Base-by-base conservation (phyloP, 1,140 invertebrate genomes). In the Mizuhopecten yessoensis region DNA sequence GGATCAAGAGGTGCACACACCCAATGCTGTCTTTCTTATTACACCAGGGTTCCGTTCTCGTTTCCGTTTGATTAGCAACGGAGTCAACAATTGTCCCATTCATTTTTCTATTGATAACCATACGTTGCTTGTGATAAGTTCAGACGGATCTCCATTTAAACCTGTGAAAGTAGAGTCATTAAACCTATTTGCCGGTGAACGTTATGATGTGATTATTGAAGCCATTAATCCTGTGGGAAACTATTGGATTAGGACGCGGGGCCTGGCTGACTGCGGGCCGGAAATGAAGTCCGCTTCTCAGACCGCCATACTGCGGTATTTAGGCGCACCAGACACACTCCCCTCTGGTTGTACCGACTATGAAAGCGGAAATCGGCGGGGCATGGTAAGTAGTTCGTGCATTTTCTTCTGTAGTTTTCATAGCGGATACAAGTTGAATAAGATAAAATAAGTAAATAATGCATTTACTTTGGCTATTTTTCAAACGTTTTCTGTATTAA, bases 181-280 rank as follows among this genome's bases (percentile, higher is more conserved):
- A 15, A 92, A 88, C 39, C 89, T 93, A 17, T 93, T 91, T 88
- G 90, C 91, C 11, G 93, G 93, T 17, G 93, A 93, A 87, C 91
- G 98, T 88, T 99, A 98, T 95, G 98, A 99, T 94, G 98, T 99
- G 94, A 97, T 99, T 0, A 89, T 99, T 0, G 97, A 98, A 86
- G 98, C 98, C 34, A 97, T 98, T 95, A 97, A 98, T 92, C 95
- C 97, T 2, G 97, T 98, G 3, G 97, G 97, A 36, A 98, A 95
- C 57, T 99, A 99, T 95, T 99, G 98, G 98, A 98, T 99, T 57
- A 97, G 98, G 36, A 98, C 98, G 93, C 98, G 86, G 34, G 95
- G 95, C 0, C 96, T 98, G 7, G 98, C 98, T 97, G 98, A 99
- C 95, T 99, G 98, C 95, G 98, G 98, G 94, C 93, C 36, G 15